Evolutionary conservation across 2,888 invertebrate genomes (phyloP), one percentile per base, ranked within the genome.

Genomic region (Himalopsyche kuldschensis): DNA sequence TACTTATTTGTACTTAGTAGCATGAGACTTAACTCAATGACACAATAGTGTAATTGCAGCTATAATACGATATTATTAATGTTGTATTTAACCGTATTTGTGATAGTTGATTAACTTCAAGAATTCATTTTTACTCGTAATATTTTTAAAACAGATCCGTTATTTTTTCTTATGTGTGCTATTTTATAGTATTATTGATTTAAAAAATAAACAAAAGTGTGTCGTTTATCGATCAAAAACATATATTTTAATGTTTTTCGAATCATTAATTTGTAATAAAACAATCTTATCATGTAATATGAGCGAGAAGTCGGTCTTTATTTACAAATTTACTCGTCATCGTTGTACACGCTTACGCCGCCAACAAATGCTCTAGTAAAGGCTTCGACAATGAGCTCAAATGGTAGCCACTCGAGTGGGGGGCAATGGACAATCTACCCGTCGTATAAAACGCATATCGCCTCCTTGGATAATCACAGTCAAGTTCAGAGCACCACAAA

Each of bases 401-500:
- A 55, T 55, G 55, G 5, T 11, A 55, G 55, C 55, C n/a, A 6
- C 55, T 55, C 55, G 20, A 55, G 55, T 55, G 55, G 55, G 55
- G 55, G 55, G 55, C 24, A 55, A 55, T 55, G 55, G 55, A 55
- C 55, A 55, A 55, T 55, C 55, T 20, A 55, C 55, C 55, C 55
- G 55, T 55, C 63, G 84, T 84, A 84, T 84, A 84, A 79, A 84
- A 55, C 55, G 55, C 55, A 55, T 55, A 55, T 20, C 55, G 55
- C 55, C 24, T 55, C 24, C 55, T 55, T 55, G 55, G 55, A 55
- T 55, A 6, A 55, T 55, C 84, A 84, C 86, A 86, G 86, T 86
- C 83, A 76, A 85, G 81, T 82, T 78, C 82, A 84, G 79, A 78
- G 46, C 79, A 46, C 81, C 84, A 79, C 31, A 82, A 69, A 32